phyloP scores from a whole-genome alignment of 2,888 invertebrate species.

The Agrypnus murinus region DNA sequence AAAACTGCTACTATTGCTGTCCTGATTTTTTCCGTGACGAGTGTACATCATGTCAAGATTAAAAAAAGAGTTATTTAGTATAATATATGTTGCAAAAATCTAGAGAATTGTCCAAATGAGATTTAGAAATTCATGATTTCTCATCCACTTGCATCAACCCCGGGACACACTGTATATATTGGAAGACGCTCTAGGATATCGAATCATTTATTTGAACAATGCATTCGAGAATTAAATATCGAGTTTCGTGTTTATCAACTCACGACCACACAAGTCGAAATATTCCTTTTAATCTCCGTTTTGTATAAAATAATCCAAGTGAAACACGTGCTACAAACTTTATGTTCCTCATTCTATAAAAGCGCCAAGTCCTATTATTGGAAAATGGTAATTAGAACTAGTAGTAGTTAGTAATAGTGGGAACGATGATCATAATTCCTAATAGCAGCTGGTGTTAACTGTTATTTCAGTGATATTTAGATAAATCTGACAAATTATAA shows the following conservation, averaged over 20 bases:
- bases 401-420: no score
- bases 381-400: constrained; percentile 16
- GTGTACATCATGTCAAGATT: no score
- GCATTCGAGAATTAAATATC: constrained; percentile 28
- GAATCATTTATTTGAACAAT: constrained; percentile 39
- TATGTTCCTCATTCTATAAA: background rate
- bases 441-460: constrained; percentile 13
- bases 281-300: no score
- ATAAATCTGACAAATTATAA: constrained; percentile 20
- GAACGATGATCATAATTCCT: constrained; percentile 12
- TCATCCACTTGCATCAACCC: no score
- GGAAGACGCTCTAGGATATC: constrained; percentile 21
- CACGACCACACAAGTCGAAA: constrained; percentile 27
- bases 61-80: no score
- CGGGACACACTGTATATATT: no score
- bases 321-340: constrained; percentile 2
- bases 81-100: no score
- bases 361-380: background rate
- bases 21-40: no score
- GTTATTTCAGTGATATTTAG: constrained; percentile 18
- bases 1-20: no score
- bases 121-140: no score
- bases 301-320: background rate
- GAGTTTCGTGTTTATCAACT: constrained; percentile 15
- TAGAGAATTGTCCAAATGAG: no score